Evolutionary conservation across 2,113 vertebrate species (phyloP).

Genomic region (Parus major): DNA sequence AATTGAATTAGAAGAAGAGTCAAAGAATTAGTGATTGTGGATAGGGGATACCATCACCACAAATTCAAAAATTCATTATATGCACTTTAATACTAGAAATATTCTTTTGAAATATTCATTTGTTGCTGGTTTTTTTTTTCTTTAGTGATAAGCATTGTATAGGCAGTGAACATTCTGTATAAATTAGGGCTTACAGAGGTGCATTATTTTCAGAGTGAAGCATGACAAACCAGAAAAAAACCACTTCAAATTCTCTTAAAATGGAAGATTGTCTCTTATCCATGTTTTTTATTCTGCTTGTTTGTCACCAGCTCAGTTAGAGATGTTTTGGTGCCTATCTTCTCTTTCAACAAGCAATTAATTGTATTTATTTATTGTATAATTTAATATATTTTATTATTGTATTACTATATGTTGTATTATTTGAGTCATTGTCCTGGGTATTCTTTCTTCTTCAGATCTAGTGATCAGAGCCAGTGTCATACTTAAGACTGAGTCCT

Average conservation of each 20-base stretch:
- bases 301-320: background rate
- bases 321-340: background rate
- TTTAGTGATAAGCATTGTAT: background rate
- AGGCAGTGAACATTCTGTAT: background rate
- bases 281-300: background rate
- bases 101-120: background rate
- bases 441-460: background rate
- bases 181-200: background rate
- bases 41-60: background rate
- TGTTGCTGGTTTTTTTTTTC: background rate
- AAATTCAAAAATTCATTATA: background rate
- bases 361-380: background rate
- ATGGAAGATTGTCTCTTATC: background rate
- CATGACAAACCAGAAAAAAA: background rate
- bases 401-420: too few species aligned
- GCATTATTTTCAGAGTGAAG: background rate
- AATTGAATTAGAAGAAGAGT: background rate
- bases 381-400: too few species aligned
- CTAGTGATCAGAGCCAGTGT: background rate
- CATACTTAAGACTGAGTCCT: background rate
- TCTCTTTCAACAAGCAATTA: background rate
- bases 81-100: background rate
- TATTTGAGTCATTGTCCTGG: background rate
- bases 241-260: background rate
- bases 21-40: background rate